Evolutionary conservation across 2,797 vertebrate species (phyloP), one percentile per base, ranked within the genome.

Genomic region (Melanotaenia nigrans): DNA sequence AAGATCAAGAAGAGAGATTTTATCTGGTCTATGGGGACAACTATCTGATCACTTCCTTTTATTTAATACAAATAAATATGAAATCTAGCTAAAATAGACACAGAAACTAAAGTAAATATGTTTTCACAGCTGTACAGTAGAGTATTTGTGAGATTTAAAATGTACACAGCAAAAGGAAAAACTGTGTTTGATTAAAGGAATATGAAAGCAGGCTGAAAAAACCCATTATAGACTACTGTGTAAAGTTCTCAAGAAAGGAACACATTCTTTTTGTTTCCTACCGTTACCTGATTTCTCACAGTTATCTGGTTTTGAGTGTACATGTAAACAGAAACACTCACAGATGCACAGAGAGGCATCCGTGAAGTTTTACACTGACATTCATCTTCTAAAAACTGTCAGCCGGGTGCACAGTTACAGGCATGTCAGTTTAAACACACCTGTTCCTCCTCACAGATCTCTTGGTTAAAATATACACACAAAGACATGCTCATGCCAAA

Each of bases 371-470:
- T 78, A 62, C 33, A 36, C 5, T 51, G 13, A 42, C 56, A 65
- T 77, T 75, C 45, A 79, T 68, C 42, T 18, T 78, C 53, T 59
- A 36, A 5, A 59, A 75, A 79, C 54, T 59, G 67, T 74, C 47
- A 13, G 49, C 58, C 20, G 20, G 45, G 65, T 10, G 35, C 60
- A 78, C 68, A 74, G 69, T 76, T 49, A 73, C 55, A 79, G 62
- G 32, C 71, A 66, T 33, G 69, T 54, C 49, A n/a, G 33, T 38
- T 38, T 28, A 36, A 33, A 73, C 79, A 80, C 75, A 84, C 84
- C 74, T 86, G 82, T 80, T 81, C 77, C 51, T 51, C 25, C 71
- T 71, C 64, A 69, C 53, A 33, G 45, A 65, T 56, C 35, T 45
- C 65, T 71, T 45, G 54, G 47, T 36, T 38, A 81, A 77, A 82